Conservation (phyloP, 2,888 invertebrate genomes). For the Charanyca ferruginea region DNA sequence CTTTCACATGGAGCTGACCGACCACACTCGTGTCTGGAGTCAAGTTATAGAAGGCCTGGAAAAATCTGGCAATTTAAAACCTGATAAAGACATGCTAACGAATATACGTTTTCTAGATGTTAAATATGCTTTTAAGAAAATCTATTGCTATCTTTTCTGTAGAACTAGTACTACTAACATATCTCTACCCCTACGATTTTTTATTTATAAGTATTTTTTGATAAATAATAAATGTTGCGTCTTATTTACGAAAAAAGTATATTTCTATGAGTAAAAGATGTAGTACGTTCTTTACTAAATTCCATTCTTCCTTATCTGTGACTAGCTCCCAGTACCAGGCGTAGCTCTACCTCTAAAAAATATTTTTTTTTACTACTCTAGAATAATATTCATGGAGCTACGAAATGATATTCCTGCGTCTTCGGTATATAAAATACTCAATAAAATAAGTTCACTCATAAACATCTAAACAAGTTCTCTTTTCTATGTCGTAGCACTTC, state of each 20-base stretch:
- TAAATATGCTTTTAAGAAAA: not conserved
- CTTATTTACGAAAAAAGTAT: too few species aligned
- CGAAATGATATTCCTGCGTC: too few species aligned
- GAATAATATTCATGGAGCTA: too few species aligned
- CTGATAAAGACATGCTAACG: not conserved
- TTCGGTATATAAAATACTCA: too few species aligned
- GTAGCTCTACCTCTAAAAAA: too few species aligned
- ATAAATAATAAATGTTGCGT: not conserved
- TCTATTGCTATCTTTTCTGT: not conserved
- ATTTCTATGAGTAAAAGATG: not conserved
- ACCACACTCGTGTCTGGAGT: constrained; percentile 74
- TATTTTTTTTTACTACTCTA: too few species aligned
- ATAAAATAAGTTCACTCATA: not conserved
- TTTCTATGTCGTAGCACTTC: constrained; percentile 10
- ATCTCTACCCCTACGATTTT: not conserved
- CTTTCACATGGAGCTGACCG: constrained; percentile 81
- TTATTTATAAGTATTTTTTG: not conserved
- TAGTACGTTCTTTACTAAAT: not conserved
- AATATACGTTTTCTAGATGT: too few species aligned
- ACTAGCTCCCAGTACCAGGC: too few species aligned
- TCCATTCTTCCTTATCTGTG: not conserved
- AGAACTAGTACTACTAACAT: too few species aligned
- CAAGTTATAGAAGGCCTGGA: constrained; percentile 73
- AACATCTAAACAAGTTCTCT: not conserved
- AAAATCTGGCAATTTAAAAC: not conserved